Conservation (phyloP, 1,140 invertebrate genomes). For the Papilio polyxenes region DNA sequence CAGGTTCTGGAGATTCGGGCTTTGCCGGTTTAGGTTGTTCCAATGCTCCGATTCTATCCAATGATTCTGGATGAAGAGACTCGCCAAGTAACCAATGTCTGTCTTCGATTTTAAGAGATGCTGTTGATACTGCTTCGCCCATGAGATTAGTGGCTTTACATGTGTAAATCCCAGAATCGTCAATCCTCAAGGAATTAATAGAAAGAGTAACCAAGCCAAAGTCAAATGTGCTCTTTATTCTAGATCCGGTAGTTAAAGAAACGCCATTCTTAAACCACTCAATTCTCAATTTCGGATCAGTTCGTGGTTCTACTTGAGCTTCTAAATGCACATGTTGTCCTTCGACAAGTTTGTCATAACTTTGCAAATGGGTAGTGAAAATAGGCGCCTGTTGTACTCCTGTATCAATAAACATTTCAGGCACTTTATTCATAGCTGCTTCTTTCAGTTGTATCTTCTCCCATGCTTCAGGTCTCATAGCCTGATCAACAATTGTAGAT, state of each 20-base stretch:
- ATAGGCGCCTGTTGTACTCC: constrained; percentile 92
- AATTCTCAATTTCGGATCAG: constrained; percentile 94
- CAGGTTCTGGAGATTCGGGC: constrained; percentile 86
- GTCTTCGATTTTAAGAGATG: constrained; percentile 94
- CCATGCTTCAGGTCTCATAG: constrained; percentile 93
- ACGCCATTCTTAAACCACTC: constrained; percentile 97
- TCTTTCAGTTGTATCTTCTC: constrained; percentile 94
- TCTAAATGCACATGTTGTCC: constrained; percentile 96
- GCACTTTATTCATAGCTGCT: constrained; percentile 93
- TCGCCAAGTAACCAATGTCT: constrained; percentile 93
- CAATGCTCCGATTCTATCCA: constrained; percentile 91
- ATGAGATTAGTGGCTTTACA: constrained; percentile 95
- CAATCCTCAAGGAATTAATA: constrained; percentile 90
- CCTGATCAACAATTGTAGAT: constrained; percentile 89
- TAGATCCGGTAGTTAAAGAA: constrained; percentile 90
- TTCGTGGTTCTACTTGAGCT: constrained; percentile 96
- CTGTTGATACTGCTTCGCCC: constrained; percentile 95
- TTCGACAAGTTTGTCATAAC: constrained; percentile 92
- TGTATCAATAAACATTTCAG: constrained; percentile 90
- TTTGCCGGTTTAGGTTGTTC: constrained; percentile 87
- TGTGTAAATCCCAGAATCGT: constrained; percentile 96
- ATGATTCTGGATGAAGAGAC: constrained; percentile 94
- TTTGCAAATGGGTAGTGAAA: constrained; percentile 94
- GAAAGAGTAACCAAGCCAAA: constrained; percentile 96
- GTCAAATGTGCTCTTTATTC: constrained; percentile 94